Percentiles rank a stretch among this genome's conserved stretches.
phyloP scores from a whole-genome alignment of 2,888 invertebrate species.

The Pecten maximus region DNA sequence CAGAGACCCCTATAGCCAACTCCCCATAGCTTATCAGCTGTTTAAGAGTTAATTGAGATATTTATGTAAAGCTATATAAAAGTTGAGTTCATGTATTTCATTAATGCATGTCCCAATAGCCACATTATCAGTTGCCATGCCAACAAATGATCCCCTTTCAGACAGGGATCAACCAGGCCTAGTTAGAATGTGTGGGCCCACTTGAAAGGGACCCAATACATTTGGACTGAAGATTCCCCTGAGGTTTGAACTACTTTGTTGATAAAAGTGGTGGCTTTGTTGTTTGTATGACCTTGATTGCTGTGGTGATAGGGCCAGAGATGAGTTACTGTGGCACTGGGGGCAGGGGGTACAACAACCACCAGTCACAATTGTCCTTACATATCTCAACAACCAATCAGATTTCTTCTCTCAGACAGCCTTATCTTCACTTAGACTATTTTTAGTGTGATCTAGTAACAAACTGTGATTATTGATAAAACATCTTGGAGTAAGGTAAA shows the following conservation, averaged over 20 bases:
- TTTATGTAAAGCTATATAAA: background rate
- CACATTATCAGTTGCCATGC: background rate
- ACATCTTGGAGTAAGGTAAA: conserved; percentile 11
- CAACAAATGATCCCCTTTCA: background rate
- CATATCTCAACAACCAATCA: conserved; percentile 2
- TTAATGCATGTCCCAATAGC: background rate
- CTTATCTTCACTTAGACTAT: background rate
- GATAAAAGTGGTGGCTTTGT: conserved; percentile 3
- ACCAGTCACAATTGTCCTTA: background rate
- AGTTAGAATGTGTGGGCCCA: background rate
- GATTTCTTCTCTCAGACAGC: background rate
- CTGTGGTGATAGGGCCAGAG: background rate
- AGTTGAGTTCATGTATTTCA: background rate
- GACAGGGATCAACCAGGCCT: background rate
- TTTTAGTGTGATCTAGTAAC: conserved; percentile 35
- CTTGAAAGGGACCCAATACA: background rate
- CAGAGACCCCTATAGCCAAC: background rate
- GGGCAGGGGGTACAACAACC: conserved; percentile 23
- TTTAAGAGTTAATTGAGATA: background rate
- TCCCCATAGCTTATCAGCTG: background rate
- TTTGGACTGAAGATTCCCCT: background rate
- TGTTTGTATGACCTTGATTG: background rate
- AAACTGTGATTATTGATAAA: conserved; percentile 33
- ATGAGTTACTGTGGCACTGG: background rate
- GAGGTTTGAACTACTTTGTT: background rate